phyloP scores from a whole-genome alignment of 2,888 invertebrate species.

The Zonitis immaculata region DNA sequence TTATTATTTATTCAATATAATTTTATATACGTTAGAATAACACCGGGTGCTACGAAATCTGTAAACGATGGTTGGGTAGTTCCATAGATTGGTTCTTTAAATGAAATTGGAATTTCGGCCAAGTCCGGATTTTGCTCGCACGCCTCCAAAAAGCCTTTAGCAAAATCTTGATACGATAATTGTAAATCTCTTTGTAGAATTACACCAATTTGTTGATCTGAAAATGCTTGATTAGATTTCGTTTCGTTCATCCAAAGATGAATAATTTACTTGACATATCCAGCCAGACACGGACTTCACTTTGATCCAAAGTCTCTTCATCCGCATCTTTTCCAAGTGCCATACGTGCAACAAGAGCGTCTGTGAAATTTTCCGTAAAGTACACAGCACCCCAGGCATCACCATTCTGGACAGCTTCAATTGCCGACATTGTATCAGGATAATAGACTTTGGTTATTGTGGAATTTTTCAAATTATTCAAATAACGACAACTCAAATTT shows the following conservation, averaged over 20 bases:
- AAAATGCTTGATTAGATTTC: background rate
- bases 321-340: slow-evolving; percentile 77
- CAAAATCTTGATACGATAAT: slow-evolving; percentile 81
- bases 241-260: too few relatives aligned
- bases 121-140: slow-evolving; percentile 79
- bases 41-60: slow-evolving; percentile 94
- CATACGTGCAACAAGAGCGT: slow-evolving; percentile 76
- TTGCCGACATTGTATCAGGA: slow-evolving; percentile 60
- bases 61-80: slow-evolving; percentile 87
- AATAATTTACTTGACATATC: slow-evolving; percentile 87
- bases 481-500: slow-evolving; percentile 63
- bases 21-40: slow-evolving; percentile 90
- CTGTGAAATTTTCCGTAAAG: slow-evolving; percentile 86
- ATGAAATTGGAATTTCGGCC: slow-evolving; percentile 85
- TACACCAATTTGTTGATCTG: slow-evolving; percentile 88
- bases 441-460: slow-evolving; percentile 69
- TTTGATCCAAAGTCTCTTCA: slow-evolving; percentile 80
- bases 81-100: slow-evolving; percentile 84
- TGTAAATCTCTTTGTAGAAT: slow-evolving; percentile 83
- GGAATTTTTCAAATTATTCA: slow-evolving; percentile 66
- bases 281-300: slow-evolving; percentile 83
- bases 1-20: too few relatives aligned
- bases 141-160: slow-evolving; percentile 64
- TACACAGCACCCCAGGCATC: slow-evolving; percentile 85
- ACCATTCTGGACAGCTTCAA: slow-evolving; percentile 68